A percentile compares a stretch with the other conserved stretches of the same genome.
Evolutionary conservation across 2,888 invertebrate species (phyloP).

Genomic region (Lissonota sp.): DNA sequence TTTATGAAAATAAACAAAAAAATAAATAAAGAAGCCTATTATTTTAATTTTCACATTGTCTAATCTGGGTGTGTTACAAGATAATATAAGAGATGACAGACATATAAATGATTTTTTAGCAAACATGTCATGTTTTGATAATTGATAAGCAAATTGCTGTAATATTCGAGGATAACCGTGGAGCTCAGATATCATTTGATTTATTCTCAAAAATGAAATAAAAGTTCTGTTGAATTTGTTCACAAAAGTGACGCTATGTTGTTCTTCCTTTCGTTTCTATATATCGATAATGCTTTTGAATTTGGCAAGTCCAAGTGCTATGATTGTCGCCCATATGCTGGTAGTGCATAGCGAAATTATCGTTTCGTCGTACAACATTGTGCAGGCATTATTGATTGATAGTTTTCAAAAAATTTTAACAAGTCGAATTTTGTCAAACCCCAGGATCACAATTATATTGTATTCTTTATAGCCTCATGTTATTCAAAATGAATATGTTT

Average conservation of each 20-base stretch:
- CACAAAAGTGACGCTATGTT: background rate
- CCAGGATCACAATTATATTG: conserved; percentile 74
- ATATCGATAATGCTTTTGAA: conserved; percentile 1
- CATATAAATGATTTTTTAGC: conserved; percentile 51
- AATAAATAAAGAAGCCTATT: conserved; percentile 73
- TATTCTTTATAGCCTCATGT: conserved; percentile 81
- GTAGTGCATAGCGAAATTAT: conserved; percentile 19
- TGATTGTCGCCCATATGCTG: conserved; percentile 15
- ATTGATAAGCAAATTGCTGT: conserved; percentile 42
- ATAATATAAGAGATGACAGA: conserved; percentile 66
- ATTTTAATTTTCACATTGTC: conserved; percentile 77
- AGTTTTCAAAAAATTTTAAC: conserved; percentile 64
- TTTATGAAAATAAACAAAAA: conserved; percentile 42
- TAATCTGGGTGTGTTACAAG: conserved; percentile 77
- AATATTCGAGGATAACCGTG: conserved; percentile 10
- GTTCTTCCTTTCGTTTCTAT: conserved; percentile 8
- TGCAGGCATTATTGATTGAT: background rate
- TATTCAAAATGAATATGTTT: conserved; percentile 80
- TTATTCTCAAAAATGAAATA: background rate
- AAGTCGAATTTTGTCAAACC: conserved; percentile 71
- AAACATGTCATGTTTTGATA: conserved; percentile 46
- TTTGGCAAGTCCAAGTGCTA: background rate
- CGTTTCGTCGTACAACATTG: too few species aligned
- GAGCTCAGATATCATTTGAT: conserved; percentile 7
- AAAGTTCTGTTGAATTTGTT: conserved; percentile 1